Percentiles rank a stretch among this genome's conserved stretches.
These are phyloP conservation scores for Argyra leucocephala DNA, from an alignment of 2,888 invertebrate species.

Conservation along the genomic window DNA sequence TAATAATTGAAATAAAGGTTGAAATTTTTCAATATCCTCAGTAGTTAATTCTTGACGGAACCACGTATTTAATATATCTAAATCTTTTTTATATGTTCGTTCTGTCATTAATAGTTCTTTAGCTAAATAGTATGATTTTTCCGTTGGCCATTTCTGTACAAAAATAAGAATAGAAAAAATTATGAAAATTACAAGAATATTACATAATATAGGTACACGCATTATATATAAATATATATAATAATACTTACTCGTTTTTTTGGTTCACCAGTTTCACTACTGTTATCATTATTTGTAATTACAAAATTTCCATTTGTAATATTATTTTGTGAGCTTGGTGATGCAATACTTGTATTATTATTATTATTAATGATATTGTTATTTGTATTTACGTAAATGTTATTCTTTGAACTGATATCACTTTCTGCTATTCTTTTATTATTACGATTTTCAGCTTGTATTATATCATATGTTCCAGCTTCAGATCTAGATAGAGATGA, in stretches of 20 bases:
- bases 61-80: slow-evolving; percentile 81
- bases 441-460: slow-evolving; percentile 37
- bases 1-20: slow-evolving; percentile 54
- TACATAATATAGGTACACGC: background rate
- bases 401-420: slow-evolving; percentile 16
- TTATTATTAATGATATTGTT: background rate
- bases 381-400: background rate
- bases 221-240: background rate
- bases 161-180: slow-evolving; percentile 16
- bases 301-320: background rate
- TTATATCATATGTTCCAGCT: slow-evolving; percentile 42
- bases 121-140: slow-evolving; percentile 71
- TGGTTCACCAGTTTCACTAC: slow-evolving; percentile 31
- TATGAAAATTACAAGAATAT: background rate
- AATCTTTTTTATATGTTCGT: slow-evolving; percentile 85
- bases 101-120: slow-evolving; percentile 95
- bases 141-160: slow-evolving; percentile 54
- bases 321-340: background rate
- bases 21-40: slow-evolving; percentile 47
- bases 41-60: slow-evolving; percentile 61
- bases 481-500: slow-evolving; percentile 42
- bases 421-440: slow-evolving; percentile 17
- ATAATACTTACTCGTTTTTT: slow-evolving; percentile 33
- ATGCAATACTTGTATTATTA: slow-evolving; percentile 10
- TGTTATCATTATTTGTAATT: background rate